phyloP scores from a whole-genome alignment of 64 coral and sea anemone genomes.

The Montipora foliosa region DNA sequence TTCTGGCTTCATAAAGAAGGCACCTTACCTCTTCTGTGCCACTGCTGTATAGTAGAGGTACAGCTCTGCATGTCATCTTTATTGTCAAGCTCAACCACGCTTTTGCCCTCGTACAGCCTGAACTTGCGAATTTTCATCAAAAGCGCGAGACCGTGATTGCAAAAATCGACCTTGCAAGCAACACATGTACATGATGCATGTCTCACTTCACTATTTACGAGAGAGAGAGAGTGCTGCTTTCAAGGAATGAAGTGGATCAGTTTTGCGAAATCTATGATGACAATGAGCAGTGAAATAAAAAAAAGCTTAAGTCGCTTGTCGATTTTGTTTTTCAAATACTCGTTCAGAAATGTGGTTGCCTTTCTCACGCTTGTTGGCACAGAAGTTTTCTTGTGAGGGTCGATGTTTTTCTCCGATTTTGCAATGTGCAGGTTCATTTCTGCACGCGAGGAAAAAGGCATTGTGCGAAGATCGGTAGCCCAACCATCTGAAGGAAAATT shows the following conservation, averaged over 20 bases:
- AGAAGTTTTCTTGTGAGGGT: no score
- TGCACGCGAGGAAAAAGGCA: no score
- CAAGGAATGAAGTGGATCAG: background rate
- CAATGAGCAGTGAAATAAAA: background rate
- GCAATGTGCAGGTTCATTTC: no score
- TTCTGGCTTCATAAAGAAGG: slow-evolving; percentile 13
- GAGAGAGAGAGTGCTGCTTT: background rate
- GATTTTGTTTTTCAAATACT: no score
- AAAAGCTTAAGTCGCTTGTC: no score
- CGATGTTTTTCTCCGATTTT: no score
- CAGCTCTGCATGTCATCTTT: slow-evolving; percentile 56
- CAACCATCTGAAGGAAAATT: no score
- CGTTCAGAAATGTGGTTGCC: no score
- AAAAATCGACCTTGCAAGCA: no score
- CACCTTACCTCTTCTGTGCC: slow-evolving; percentile 22
- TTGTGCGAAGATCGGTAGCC: no score
- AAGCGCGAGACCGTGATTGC: no score
- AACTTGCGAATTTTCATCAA: background rate
- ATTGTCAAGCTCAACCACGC: slow-evolving; percentile 38
- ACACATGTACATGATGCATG: background rate
- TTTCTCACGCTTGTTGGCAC: no score
- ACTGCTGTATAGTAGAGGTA: slow-evolving; percentile 47
- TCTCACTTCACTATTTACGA: background rate
- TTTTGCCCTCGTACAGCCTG: slow-evolving; percentile 24
- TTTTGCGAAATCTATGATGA: background rate